Evolutionary conservation across 2,797 vertebrate species (phyloP).

Genomic region (Myotis findleyi): DNA sequence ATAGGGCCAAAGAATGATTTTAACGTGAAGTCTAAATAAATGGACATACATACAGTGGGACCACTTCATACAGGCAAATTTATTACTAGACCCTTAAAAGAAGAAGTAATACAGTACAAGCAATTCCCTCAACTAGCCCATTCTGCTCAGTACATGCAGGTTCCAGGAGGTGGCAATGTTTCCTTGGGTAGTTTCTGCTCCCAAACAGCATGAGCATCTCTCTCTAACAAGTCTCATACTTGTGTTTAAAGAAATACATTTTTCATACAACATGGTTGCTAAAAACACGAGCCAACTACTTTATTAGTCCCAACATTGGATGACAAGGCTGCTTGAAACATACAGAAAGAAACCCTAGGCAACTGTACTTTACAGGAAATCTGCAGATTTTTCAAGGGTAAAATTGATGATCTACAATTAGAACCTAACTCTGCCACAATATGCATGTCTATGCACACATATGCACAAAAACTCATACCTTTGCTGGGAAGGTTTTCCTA

Average conservation of each 20-base stretch:
- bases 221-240: conserved; percentile 20
- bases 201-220: background rate
- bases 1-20: conserved; percentile 17
- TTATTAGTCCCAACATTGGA: background rate
- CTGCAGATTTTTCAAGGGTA: conserved; percentile 16
- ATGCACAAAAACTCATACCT: background rate
- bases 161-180: conserved; percentile 1
- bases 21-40: conserved; percentile 17
- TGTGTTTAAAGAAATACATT: conserved; percentile 39
- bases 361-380: conserved; percentile 14
- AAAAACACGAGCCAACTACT: conserved; percentile 56
- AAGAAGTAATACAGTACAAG: conserved; percentile 40
- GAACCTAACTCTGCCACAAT: background rate
- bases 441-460: background rate
- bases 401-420: conserved; percentile 44
- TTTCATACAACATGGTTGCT: conserved; percentile 42
- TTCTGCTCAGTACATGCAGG: background rate
- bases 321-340: background rate
- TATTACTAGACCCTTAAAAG: background rate
- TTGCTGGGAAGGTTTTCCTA: background rate
- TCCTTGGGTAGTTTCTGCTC: conserved; percentile 19
- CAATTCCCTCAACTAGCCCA: conserved; percentile 30
- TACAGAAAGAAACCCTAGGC: background rate
- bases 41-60: background rate
- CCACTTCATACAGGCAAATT: background rate